phyloP scores from a whole-genome alignment of 2,888 invertebrate species.

The Amaurobius ferox region DNA sequence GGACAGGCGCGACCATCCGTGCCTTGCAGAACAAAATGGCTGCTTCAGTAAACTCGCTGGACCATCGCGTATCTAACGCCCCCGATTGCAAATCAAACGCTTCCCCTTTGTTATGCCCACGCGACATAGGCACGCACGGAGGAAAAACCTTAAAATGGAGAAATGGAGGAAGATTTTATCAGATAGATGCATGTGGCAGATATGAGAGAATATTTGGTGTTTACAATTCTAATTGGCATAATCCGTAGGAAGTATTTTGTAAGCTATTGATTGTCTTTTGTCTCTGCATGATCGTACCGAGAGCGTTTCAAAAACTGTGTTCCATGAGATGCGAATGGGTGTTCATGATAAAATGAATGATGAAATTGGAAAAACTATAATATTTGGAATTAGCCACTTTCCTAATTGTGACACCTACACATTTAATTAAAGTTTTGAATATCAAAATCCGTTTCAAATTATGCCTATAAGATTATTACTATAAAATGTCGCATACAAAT shows the following conservation, averaged over 20 bases:
- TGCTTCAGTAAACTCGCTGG: slow-evolving; percentile 10
- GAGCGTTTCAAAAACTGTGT: no score
- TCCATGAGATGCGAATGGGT: no score
- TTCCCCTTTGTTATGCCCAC: neutral
- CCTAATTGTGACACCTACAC: no score
- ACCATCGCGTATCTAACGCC: slow-evolving; percentile 7
- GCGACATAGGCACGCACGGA: neutral
- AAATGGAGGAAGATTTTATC: neutral
- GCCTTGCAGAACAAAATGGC: slow-evolving; percentile 12
- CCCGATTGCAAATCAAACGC: slow-evolving; percentile 1
- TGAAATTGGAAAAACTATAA: no score
- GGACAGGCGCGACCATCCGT: slow-evolving; percentile 13
- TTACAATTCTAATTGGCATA: slow-evolving; percentile 6
- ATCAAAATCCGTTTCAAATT: no score
- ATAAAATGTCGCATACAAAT: no score
- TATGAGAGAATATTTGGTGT: neutral
- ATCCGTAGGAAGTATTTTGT: neutral
- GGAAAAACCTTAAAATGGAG: neutral
- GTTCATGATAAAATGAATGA: no score
- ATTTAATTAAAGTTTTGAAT: no score
- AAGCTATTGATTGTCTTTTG: no score
- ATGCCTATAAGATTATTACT: no score
- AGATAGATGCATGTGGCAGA: neutral
- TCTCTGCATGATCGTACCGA: no score
- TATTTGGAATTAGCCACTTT: no score